Evolutionary conservation across 1,140 invertebrate genomes (phyloP).

Genomic region (Bombus cullumanus): DNA sequence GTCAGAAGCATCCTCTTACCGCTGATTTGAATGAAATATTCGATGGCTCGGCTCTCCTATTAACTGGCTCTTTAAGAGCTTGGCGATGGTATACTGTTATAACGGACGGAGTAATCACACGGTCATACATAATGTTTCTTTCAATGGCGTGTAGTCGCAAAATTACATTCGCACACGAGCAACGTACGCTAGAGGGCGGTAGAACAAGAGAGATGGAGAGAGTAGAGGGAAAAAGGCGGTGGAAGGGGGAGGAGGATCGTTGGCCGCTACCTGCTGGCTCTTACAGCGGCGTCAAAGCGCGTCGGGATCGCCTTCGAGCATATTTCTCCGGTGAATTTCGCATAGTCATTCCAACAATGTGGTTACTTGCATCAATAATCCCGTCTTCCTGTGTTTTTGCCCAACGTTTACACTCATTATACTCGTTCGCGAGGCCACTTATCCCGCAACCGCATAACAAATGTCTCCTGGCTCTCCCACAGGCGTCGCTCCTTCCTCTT

Average conservation of each 20-base stretch:
- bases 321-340: conserved; percentile 17
- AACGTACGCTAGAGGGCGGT: neutral
- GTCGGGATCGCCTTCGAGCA: conserved; percentile 13
- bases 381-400: conserved; percentile 28
- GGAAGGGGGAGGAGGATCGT: neutral
- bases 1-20: neutral
- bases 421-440: conserved; percentile 6
- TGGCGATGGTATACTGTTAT: conserved; percentile 3
- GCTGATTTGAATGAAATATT: conserved; percentile 6
- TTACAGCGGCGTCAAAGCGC: conserved; percentile 21
- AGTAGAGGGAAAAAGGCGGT: neutral
- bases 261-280: conserved; percentile 19
- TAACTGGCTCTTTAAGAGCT: conserved; percentile 8
- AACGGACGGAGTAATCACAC: conserved; percentile 7
- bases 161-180: conserved; percentile 16
- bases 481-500: conserved; percentile 4
- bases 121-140: conserved; percentile 11
- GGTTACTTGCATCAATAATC: conserved; percentile 30
- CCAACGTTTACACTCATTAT: conserved; percentile 28
- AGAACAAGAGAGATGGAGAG: neutral
- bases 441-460: conserved; percentile 22
- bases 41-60: conserved; percentile 3
- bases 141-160: conserved; percentile 7
- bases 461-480: conserved; percentile 13
- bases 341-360: conserved; percentile 35